Conservation (phyloP, 37 sponge, comb jelly and placozoan genomes). For the Haliclona indistincta region DNA sequence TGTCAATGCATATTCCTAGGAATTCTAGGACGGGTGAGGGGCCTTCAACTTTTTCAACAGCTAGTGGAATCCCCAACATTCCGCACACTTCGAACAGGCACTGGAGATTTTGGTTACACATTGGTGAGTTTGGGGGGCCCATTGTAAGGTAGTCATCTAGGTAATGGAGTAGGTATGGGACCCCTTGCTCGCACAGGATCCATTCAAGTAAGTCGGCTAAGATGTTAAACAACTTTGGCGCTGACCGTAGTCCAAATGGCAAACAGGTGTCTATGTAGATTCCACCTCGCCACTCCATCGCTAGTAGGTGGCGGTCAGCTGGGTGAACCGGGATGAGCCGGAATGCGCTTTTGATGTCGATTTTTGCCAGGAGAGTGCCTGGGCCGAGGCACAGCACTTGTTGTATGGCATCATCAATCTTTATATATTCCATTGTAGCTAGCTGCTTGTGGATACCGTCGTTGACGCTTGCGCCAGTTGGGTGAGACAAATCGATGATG, state of each 20-base stretch:
- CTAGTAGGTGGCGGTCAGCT: conserved; percentile 26
- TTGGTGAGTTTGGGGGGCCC: background rate
- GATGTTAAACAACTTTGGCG: conserved; percentile 13
- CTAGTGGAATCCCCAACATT: conserved; percentile 26
- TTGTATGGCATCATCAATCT: conserved; percentile 10
- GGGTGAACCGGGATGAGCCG: conserved; percentile 38
- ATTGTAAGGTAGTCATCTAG: conserved; percentile 15
- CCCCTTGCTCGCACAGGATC: conserved; percentile 12
- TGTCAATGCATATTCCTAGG: conserved; percentile 23
- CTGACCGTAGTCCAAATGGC: conserved; percentile 30
- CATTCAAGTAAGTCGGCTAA: conserved; percentile 29
- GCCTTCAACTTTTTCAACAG: conserved; percentile 28
- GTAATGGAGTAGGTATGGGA: conserved; percentile 18
- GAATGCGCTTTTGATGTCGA: conserved; percentile 24
- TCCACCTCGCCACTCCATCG: conserved; percentile 25
- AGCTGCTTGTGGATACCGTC: background rate
- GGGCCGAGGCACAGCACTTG: background rate
- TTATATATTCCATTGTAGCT: background rate
- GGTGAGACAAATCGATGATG: conserved; percentile 27
- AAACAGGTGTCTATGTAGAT: conserved; percentile 32
- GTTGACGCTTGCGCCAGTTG: conserved; percentile 2
- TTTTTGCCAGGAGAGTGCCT: conserved; percentile 7
- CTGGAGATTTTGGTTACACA: background rate
- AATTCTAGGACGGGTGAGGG: conserved; percentile 11
- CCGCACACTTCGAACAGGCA: conserved; percentile 1